Conservation (phyloP, 1,140 invertebrate genomes). For the Philopotamus ludificatus region DNA sequence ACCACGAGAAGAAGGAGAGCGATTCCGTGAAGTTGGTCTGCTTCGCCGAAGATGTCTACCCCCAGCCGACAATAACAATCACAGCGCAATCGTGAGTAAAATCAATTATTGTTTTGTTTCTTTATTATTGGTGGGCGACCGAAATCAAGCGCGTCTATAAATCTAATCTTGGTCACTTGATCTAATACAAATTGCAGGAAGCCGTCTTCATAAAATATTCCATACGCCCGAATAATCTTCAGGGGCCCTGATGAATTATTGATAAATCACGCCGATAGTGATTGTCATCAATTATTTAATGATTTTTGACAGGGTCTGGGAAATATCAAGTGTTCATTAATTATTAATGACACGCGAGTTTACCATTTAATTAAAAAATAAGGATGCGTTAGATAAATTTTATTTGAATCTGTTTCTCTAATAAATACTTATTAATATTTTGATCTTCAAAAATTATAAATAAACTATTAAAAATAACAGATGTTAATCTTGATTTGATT, state of each 20-base stretch:
- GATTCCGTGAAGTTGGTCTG: constrained; percentile 52
- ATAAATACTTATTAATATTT: too few relatives aligned
- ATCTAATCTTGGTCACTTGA: constrained; percentile 8
- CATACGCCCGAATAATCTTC: neutral
- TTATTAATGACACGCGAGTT: too few relatives aligned
- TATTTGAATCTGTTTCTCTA: too few relatives aligned
- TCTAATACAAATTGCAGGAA: constrained; percentile 6
- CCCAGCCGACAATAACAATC: constrained; percentile 49
- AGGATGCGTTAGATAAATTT: too few relatives aligned
- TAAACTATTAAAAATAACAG: too few relatives aligned
- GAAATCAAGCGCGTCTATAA: neutral
- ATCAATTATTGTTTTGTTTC: neutral
- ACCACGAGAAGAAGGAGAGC: constrained; percentile 52
- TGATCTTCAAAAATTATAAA: too few relatives aligned
- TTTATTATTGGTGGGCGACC: neutral
- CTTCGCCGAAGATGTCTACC: constrained; percentile 50
- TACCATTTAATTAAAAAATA: too few relatives aligned
- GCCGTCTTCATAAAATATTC: neutral
- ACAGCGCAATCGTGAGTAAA: constrained; percentile 48
- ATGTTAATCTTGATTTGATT: too few relatives aligned
- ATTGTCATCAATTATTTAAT: neutral
- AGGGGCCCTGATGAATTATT: neutral
- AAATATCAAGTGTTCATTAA: too few relatives aligned
- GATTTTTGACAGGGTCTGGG: neutral
- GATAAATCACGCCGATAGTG: neutral